These are phyloP conservation scores for Cryptotermes secundus DNA, from an alignment of 1,140 invertebrate species.

Conservation along the genomic window DNA sequence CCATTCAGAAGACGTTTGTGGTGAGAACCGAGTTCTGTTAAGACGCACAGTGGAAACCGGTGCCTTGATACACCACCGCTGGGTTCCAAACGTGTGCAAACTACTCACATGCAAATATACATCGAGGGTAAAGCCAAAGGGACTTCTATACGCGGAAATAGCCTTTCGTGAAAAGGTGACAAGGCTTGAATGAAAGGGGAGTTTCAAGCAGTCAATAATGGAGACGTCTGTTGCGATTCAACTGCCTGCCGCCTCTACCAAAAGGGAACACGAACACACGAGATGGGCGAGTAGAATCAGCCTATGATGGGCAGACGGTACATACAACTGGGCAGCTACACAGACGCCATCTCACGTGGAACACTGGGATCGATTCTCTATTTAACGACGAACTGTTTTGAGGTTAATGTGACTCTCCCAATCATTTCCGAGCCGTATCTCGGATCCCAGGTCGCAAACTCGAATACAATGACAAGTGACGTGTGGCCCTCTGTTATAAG, in stretches of 20 bases:
- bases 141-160: neutral
- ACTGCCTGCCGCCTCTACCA: too few species aligned
- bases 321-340: neutral
- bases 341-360: neutral
- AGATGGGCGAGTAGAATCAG: neutral
- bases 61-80: neutral
- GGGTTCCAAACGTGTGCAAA: neutral
- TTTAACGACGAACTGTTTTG: neutral
- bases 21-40: neutral
- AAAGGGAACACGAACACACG: neutral
- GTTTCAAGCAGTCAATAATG: too few species aligned
- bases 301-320: neutral
- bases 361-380: neutral
- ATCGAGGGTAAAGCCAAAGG: neutral
- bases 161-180: neutral
- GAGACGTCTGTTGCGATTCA: neutral
- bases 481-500: too few species aligned
- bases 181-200: neutral
- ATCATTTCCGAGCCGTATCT: too few species aligned
- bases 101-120: neutral
- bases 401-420: neutral
- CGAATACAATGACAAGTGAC: too few species aligned
- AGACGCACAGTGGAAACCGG: neutral
- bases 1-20: neutral
- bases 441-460: too few species aligned